Evolutionary conservation across 2,888 invertebrate genomes (phyloP).

Genomic region (Tachina lurida): DNA sequence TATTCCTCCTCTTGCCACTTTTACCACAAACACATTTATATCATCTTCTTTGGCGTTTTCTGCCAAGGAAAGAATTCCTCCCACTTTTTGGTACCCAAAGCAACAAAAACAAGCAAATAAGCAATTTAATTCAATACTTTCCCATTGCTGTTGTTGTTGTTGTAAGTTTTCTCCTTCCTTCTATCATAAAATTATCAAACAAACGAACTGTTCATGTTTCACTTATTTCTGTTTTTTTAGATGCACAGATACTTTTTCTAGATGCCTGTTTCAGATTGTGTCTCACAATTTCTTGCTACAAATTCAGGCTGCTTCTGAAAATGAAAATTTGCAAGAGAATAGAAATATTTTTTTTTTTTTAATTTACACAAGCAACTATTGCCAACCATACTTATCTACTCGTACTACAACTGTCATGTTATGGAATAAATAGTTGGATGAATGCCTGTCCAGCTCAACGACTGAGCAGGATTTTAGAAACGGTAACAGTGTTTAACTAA

Average conservation of each 20-base stretch:
- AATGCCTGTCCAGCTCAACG: constrained; percentile 20
- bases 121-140: constrained; percentile 56
- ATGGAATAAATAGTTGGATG: constrained; percentile 53
- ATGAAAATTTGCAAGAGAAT: constrained; percentile 39
- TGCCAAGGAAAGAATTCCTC: background rate
- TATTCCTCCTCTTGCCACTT: background rate
- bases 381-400: constrained; percentile 32
- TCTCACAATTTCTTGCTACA: constrained; percentile 6
- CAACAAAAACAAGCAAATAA: constrained; percentile 27
- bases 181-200: constrained; percentile 65
- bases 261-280: constrained; percentile 62
- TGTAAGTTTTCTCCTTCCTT: constrained; percentile 17
- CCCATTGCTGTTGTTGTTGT: constrained; percentile 19
- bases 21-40: constrained; percentile 49
- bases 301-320: background rate
- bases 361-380: constrained; percentile 48
- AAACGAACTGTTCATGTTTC: constrained; percentile 67
- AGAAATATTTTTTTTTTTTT: background rate
- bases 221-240: constrained; percentile 33
- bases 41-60: background rate
- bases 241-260: constrained; percentile 58
- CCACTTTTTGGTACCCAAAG: constrained; percentile 1
- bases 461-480: background rate
- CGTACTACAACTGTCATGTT: constrained; percentile 40
- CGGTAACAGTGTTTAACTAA: constrained; percentile 9